phyloP scores from a whole-genome alignment of 2,888 invertebrate species.

The Mimachlamys varia region DNA sequence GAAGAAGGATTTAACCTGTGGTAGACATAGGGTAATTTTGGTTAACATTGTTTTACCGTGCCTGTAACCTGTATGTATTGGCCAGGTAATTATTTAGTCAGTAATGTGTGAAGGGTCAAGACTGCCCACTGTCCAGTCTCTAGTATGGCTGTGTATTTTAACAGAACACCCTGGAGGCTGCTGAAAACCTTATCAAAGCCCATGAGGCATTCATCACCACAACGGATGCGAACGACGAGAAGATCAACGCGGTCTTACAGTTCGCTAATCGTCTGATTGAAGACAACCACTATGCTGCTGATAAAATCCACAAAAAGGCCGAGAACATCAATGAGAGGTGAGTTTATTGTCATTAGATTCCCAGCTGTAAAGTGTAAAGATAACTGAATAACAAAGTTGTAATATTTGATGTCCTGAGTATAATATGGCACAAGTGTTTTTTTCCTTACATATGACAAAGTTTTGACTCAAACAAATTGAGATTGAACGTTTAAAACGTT shows the following conservation, averaged over 20 bases:
- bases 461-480: too few relatives aligned
- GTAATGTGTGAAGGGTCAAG: neutral
- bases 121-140: neutral
- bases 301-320: constrained; percentile 97
- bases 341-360: neutral
- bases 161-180: constrained; percentile 94
- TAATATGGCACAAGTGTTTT: too few relatives aligned
- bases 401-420: too few relatives aligned
- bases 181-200: constrained; percentile 97
- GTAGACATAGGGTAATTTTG: neutral
- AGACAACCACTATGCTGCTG: constrained; percentile 96
- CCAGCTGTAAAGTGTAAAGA: too few relatives aligned
- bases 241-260: constrained; percentile 97
- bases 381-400: too few relatives aligned
- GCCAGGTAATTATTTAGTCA: neutral
- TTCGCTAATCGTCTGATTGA: constrained; percentile 93
- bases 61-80: neutral
- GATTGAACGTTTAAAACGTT: too few relatives aligned
- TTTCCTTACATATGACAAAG: too few relatives aligned
- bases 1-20: neutral
- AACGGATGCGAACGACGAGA: constrained; percentile 99
- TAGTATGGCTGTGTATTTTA: constrained; percentile 43
- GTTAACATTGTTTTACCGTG: neutral
- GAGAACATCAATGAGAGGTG: constrained; percentile 94
- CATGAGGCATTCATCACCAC: constrained; percentile 99